phyloP scores from a whole-genome alignment of 2,888 invertebrate genomes.

The Gastracanthus pulcherrimus region DNA sequence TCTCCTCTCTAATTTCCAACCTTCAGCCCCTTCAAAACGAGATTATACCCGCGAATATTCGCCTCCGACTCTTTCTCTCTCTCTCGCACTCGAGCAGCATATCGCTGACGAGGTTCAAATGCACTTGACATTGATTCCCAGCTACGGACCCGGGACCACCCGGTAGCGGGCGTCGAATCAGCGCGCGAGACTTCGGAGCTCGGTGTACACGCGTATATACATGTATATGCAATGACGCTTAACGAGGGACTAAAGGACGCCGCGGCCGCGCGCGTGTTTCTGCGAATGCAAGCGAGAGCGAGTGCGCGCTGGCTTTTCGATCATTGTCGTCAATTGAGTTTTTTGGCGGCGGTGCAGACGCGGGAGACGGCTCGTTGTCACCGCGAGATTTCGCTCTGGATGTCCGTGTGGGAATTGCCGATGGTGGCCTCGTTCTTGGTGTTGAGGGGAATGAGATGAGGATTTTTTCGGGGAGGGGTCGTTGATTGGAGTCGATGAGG shows the following conservation, averaged over 20 bases:
- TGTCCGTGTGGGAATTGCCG: no score
- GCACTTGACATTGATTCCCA: slow-evolving; percentile 65
- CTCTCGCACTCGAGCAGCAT: background rate
- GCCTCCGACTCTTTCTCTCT: no score
- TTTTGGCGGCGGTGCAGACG: no score
- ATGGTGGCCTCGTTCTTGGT: no score
- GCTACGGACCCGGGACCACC: slow-evolving; percentile 64
- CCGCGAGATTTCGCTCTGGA: background rate
- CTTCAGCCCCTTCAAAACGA: background rate
- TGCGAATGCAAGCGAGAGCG: background rate
- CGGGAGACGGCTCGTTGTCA: background rate
- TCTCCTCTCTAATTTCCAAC: no score
- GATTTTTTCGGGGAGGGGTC: no score
- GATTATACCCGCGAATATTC: background rate
- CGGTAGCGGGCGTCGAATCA: slow-evolving; percentile 55
- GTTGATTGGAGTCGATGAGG: no score
- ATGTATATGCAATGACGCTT: slow-evolving; percentile 41
- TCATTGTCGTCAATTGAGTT: background rate
- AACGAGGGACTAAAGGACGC: slow-evolving; percentile 52
- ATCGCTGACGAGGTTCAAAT: slow-evolving; percentile 59
- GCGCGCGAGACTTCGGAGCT: slow-evolving; percentile 36
- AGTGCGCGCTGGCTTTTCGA: no score
- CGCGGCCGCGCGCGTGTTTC: slow-evolving; percentile 1
- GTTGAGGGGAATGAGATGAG: no score
- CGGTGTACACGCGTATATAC: background rate